Percentiles rank a stretch among this genome's conserved stretches.
phyloP scores from a whole-genome alignment of 2,113 vertebrate genomes.

The Hemibagrus wyckioides region DNA sequence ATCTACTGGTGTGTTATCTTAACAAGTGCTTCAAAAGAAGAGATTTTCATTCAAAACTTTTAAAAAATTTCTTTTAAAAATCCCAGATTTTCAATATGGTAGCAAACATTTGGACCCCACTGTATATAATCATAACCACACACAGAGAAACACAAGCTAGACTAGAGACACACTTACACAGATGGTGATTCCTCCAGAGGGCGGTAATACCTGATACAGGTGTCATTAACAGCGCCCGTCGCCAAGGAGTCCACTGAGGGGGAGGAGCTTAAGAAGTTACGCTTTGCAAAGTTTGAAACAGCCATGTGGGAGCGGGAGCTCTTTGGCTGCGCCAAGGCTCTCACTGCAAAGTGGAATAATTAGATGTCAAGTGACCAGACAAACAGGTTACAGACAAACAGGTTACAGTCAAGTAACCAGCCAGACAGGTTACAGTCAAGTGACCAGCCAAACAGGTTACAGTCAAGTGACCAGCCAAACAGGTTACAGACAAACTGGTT shows the following conservation, averaged over 20 bases:
- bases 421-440: neutral
- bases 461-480: neutral
- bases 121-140: neutral
- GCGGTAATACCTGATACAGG: conserved; percentile 70
- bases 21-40: neutral
- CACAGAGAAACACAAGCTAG: neutral
- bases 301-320: conserved; percentile 77
- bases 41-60: no score
- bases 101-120: no score
- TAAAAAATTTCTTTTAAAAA: neutral
- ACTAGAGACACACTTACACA: conserved; percentile 67
- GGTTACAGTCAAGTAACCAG: no score
- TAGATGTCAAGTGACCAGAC: conserved; percentile 1
- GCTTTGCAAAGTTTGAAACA: conserved; percentile 85
- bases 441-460: neutral
- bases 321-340: conserved; percentile 80
- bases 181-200: conserved; percentile 71
- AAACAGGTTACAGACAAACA: no score
- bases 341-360: conserved; percentile 68
- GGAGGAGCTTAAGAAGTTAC: conserved; percentile 82
- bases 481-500: no score
- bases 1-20: neutral
- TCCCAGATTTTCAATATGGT: neutral
- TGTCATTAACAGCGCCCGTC: conserved; percentile 63
- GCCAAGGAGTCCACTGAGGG: conserved; percentile 70